Percentiles rank a stretch among this genome's conserved stretches.
Evolutionary conservation across 2,888 invertebrate species (phyloP).

Genomic region (Drosophila yooni): DNA sequence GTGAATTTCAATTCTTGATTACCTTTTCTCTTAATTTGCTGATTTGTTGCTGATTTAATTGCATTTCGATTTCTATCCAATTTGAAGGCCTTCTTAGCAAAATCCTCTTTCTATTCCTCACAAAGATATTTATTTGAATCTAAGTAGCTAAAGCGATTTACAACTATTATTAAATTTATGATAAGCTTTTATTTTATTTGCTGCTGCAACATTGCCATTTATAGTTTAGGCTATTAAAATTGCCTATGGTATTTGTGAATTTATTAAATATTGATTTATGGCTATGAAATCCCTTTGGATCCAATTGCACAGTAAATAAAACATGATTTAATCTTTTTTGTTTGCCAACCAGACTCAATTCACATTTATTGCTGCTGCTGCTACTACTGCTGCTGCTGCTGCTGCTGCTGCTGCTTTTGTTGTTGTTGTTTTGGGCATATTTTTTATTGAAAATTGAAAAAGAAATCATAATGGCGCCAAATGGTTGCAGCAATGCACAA

Average conservation of each 20-base stretch:
- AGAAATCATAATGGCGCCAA: slow-evolving; percentile 59
- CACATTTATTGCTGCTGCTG: slow-evolving; percentile 30
- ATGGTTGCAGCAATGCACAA: slow-evolving; percentile 35
- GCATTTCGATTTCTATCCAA: background rate
- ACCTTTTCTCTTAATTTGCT: background rate
- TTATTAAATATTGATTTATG: slow-evolving; percentile 33
- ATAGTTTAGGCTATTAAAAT: background rate
- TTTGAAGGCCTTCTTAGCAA: background rate
- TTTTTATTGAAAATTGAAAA: slow-evolving; percentile 58
- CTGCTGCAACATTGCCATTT: background rate
- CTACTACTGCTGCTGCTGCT: background rate
- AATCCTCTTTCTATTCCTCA: background rate
- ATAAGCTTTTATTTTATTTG: slow-evolving; percentile 3
- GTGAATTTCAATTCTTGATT: too few species aligned
- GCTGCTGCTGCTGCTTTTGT: background rate
- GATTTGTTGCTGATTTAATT: background rate
- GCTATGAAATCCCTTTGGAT: slow-evolving; percentile 29
- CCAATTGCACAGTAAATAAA: slow-evolving; percentile 56
- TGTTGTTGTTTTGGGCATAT: slow-evolving; percentile 4
- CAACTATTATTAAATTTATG: background rate
- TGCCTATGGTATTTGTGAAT: slow-evolving; percentile 1
- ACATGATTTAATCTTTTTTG: slow-evolving; percentile 45
- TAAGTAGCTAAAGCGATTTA: background rate
- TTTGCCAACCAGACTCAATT: slow-evolving; percentile 8
- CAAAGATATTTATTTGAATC: background rate